phyloP scores from a whole-genome alignment of 64 coral and sea anemone genomes.

The Exaiptasia diaphana region DNA sequence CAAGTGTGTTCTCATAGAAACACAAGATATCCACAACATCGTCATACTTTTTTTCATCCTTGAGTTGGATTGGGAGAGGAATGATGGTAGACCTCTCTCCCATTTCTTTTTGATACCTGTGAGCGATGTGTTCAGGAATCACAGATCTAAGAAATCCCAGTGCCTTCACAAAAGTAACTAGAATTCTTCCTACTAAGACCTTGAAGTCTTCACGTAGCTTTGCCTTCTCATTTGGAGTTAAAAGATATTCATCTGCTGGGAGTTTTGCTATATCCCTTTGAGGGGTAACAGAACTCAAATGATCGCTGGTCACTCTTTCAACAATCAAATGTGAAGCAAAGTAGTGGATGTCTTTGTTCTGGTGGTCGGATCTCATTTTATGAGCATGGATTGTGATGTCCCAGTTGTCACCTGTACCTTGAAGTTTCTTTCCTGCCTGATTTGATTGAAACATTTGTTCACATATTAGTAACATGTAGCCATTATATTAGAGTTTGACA shows the following conservation, averaged over 20 bases:
- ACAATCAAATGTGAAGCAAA: slow-evolving; percentile 34
- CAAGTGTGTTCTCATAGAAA: not conserved
- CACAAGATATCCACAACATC: slow-evolving; percentile 5
- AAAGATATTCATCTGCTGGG: not conserved
- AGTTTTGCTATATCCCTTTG: slow-evolving; percentile 8
- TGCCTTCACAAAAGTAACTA: not conserved
- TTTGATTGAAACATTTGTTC: too few relatives aligned
- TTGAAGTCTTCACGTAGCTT: slow-evolving; percentile 27
- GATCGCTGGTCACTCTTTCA: slow-evolving; percentile 15
- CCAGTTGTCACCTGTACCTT: too few relatives aligned
- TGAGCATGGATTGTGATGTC: not conserved
- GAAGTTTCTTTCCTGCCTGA: too few relatives aligned
- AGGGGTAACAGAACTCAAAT: not conserved
- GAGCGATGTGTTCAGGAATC: slow-evolving; percentile 1
- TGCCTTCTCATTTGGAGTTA: not conserved
- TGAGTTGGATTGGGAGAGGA: not conserved
- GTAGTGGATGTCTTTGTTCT: slow-evolving; percentile 13
- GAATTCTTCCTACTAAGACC: not conserved
- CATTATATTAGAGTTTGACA: too few relatives aligned
- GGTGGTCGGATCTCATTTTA: not conserved
- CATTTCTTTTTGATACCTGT: slow-evolving; percentile 32
- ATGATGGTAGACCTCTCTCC: not conserved
- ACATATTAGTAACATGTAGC: too few relatives aligned
- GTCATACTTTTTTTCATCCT: slow-evolving; percentile 35
- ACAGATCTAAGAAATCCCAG: slow-evolving; percentile 19